Evolutionary conservation across 2,888 invertebrate species (phyloP).

Genomic region (Habroteleia sp.): DNA sequence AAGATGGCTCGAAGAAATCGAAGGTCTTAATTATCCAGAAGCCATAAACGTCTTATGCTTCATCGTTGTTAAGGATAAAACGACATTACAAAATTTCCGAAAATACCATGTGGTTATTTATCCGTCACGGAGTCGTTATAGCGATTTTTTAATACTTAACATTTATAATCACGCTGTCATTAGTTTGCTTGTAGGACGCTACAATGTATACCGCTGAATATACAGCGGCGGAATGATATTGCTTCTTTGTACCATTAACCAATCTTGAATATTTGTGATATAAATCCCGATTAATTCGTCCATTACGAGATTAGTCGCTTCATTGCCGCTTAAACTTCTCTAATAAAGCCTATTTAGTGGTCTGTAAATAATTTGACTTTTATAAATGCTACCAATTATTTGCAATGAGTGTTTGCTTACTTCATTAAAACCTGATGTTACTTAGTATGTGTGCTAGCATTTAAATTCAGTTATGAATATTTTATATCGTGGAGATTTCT

Average conservation of each 20-base stretch:
- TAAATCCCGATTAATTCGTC: slow-evolving; percentile 57
- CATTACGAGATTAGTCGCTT: slow-evolving; percentile 58
- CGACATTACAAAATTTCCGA: slow-evolving; percentile 66
- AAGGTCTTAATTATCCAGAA: slow-evolving; percentile 64
- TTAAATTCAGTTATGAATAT: slow-evolving; percentile 29
- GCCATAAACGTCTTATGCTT: slow-evolving; percentile 55
- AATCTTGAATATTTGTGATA: slow-evolving; percentile 50
- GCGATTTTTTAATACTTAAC: slow-evolving; percentile 47
- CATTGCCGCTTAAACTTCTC: slow-evolving; percentile 43
- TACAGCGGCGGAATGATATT: slow-evolving; percentile 25
- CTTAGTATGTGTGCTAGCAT: slow-evolving; percentile 8
- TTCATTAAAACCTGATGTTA: slow-evolving; percentile 47
- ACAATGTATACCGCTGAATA: slow-evolving; percentile 42
- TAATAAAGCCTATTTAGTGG: slow-evolving; percentile 54
- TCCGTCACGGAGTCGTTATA: slow-evolving; percentile 37
- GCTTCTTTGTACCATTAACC: slow-evolving; percentile 34
- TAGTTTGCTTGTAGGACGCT: slow-evolving; percentile 34
- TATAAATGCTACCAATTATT: slow-evolving; percentile 59
- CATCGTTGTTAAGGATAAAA: slow-evolving; percentile 48
- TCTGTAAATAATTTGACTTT: slow-evolving; percentile 59
- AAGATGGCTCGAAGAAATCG: slow-evolving; percentile 39
- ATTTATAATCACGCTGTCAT: slow-evolving; percentile 52
- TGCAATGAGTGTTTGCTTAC: slow-evolving; percentile 48
- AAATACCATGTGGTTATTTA: slow-evolving; percentile 61
- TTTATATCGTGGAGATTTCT: slow-evolving; percentile 27